Evolutionary conservation across 2,113 vertebrate genomes (phyloP).

Genomic region (Hemibagrus wyckioides): DNA sequence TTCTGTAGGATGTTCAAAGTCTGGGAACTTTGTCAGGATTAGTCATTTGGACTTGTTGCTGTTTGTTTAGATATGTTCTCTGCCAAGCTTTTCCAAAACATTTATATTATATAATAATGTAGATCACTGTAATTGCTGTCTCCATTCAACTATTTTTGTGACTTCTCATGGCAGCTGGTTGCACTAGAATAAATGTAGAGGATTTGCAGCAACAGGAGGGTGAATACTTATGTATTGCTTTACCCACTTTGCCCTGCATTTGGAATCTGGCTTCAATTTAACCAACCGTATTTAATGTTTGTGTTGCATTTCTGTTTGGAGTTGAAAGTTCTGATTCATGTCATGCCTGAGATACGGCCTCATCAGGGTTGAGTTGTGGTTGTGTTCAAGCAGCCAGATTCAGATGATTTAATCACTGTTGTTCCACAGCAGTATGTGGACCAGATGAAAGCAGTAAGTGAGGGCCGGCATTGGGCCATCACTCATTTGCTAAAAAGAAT

Average conservation of each 20-base stretch:
- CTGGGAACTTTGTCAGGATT: not conserved
- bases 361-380: constrained; percentile 10
- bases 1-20: not conserved
- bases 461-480: not conserved
- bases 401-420: constrained; percentile 16
- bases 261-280: not conserved
- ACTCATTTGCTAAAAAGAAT: constrained; percentile 16
- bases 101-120: not conserved
- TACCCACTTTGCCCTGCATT: not conserved
- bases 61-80: not conserved
- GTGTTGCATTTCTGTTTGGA: not conserved
- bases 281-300: not conserved
- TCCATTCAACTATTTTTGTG: not conserved
- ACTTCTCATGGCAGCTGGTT: not conserved
- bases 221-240: not conserved
- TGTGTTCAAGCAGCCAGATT: constrained; percentile 7
- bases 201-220: not conserved
- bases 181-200: not conserved
- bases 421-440: constrained; percentile 5
- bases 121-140: not conserved
- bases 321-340: not conserved
- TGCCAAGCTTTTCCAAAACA: not conserved
- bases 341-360: not conserved
- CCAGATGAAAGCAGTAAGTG: constrained; percentile 17
- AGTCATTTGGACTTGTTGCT: not conserved